Conservation (phyloP, 2,113 vertebrate genomes). For the Lagopus muta region DNA sequence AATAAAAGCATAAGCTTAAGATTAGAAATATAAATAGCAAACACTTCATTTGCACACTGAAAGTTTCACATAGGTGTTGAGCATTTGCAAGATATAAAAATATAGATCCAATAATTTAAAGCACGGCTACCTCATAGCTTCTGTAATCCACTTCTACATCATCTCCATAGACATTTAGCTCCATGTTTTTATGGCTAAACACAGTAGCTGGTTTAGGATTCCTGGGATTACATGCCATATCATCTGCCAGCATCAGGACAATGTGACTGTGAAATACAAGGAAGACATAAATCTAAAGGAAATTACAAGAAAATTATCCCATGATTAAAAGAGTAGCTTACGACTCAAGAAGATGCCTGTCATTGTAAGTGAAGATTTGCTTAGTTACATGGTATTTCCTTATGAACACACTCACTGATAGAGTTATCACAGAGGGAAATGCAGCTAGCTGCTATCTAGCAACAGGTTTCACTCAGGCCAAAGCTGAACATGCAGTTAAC, state of each 20-base stretch:
- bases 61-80: neutral
- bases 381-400: neutral
- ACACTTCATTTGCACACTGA: neutral
- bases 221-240: slow-evolving; percentile 97
- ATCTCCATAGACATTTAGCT: slow-evolving; percentile 97
- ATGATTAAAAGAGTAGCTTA: neutral
- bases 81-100: neutral
- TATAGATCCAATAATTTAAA: neutral
- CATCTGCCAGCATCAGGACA: slow-evolving; percentile 97
- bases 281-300: neutral
- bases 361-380: neutral
- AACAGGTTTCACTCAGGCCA: neutral
- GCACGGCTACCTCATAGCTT: slow-evolving; percentile 89
- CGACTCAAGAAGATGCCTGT: neutral
- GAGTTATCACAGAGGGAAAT: neutral
- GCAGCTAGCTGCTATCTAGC: neutral
- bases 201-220: slow-evolving; percentile 98
- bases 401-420: neutral
- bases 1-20: neutral
- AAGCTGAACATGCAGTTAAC: neutral
- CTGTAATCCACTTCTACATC: slow-evolving; percentile 98
- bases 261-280: slow-evolving; percentile 85
- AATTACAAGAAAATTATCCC: neutral
- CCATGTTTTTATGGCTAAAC: slow-evolving; percentile 99
- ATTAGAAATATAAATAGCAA: neutral